phyloP scores from a whole-genome alignment of 2,113 vertebrate genomes.

The Gavialis gangeticus region DNA sequence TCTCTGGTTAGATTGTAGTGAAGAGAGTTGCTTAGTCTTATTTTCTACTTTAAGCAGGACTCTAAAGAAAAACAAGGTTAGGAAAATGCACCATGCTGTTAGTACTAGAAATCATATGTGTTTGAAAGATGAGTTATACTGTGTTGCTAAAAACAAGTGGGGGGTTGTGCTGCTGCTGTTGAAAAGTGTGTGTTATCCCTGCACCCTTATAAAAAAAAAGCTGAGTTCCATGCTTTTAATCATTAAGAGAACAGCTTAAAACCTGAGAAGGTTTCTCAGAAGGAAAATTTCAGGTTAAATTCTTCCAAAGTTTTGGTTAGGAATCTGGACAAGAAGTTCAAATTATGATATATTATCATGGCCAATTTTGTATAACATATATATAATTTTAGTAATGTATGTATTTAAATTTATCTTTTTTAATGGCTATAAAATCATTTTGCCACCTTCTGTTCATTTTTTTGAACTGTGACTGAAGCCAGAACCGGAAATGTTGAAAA shows the following conservation, averaged over 20 bases:
- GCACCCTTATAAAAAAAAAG: not conserved
- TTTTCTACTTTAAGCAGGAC: slow-evolving; percentile 38
- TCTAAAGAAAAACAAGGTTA: slow-evolving; percentile 27
- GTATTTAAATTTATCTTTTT: not conserved
- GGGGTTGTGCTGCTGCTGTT: not conserved
- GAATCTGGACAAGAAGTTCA: not conserved
- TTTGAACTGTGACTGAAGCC: not conserved
- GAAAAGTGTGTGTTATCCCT: not conserved
- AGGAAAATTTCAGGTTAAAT: not conserved
- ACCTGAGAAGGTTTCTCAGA: not conserved
- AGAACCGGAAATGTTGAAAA: slow-evolving; percentile 19
- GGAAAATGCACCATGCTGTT: not conserved
- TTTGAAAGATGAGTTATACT: slow-evolving; percentile 24
- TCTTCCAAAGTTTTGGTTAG: not conserved
- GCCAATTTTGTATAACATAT: not conserved
- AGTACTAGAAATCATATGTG: slow-evolving; percentile 28
- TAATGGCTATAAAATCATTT: not conserved
- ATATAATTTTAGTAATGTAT: not conserved
- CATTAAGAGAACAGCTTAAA: not conserved
- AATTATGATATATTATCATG: not conserved
- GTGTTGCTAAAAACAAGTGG: not conserved
- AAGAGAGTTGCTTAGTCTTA: not conserved
- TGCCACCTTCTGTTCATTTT: not conserved
- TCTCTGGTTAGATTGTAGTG: not conserved
- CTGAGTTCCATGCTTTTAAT: not conserved